These are phyloP conservation scores for Drosophila punjabiensis DNA, from an alignment of 1,140 invertebrate genomes.

Conservation along the genomic window DNA sequence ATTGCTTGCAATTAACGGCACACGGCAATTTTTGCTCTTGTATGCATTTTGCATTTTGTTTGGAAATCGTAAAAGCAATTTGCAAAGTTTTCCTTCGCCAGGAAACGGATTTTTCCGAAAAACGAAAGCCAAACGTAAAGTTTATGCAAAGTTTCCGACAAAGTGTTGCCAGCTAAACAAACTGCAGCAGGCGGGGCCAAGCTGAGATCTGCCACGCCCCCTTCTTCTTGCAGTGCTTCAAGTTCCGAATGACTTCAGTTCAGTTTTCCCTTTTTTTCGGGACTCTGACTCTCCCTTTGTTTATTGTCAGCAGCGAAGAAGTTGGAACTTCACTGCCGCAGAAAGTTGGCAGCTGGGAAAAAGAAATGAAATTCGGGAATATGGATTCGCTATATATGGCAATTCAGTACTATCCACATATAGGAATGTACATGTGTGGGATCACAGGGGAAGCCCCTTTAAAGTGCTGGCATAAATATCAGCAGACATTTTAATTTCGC, in stretches of 20 bases:
- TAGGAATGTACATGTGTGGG: background rate
- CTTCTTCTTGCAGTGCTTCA: conserved; percentile 7
- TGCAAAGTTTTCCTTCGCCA: conserved; percentile 45
- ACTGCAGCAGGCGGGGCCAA: conserved; percentile 48
- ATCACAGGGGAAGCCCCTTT: conserved; percentile 22
- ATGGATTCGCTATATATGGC: conserved; percentile 46
- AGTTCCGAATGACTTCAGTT: conserved; percentile 29
- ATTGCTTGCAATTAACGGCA: conserved; percentile 73
- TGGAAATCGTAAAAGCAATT: conserved; percentile 67
- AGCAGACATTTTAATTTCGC: conserved; percentile 52
- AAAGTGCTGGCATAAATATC: conserved; percentile 50
- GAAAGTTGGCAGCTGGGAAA: conserved; percentile 49
- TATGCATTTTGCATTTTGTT: conserved; percentile 32
- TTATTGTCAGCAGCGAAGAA: conserved; percentile 69
- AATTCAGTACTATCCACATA: conserved; percentile 10
- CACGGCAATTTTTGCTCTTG: conserved; percentile 49
- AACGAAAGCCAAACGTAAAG: conserved; percentile 45
- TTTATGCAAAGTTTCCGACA: conserved; percentile 67
- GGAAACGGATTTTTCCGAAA: conserved; percentile 32
- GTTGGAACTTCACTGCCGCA: conserved; percentile 46
- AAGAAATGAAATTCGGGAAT: conserved; percentile 66
- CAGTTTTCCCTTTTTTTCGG: conserved; percentile 16
- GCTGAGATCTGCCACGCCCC: conserved; percentile 28
- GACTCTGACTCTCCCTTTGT: conserved; percentile 43
- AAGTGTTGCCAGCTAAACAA: conserved; percentile 81